phyloP scores from a whole-genome alignment of 2,888 invertebrate genomes.

The Gastracanthus pulcherrimus region DNA sequence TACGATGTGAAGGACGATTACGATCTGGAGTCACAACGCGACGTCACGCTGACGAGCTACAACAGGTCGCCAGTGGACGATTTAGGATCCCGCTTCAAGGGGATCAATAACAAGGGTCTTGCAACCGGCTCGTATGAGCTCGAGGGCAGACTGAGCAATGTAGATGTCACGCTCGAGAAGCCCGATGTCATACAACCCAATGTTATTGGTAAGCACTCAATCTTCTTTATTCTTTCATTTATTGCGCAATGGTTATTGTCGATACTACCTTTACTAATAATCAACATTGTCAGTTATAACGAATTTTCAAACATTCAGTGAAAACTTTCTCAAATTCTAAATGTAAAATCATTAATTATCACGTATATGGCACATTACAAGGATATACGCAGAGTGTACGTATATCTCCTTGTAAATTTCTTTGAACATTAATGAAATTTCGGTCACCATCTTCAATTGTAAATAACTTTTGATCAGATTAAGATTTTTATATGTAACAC shows the following conservation, averaged over 20 bases:
- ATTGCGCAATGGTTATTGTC: neutral
- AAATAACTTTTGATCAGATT: too few relatives aligned
- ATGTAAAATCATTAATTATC: too few relatives aligned
- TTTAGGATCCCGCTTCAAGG: neutral
- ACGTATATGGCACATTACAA: too few relatives aligned
- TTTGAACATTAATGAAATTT: too few relatives aligned
- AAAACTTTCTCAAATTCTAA: too few relatives aligned
- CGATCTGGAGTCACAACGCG: constrained; percentile 66
- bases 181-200: constrained; percentile 60
- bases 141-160: constrained; percentile 63
- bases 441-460: too few relatives aligned
- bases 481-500: too few relatives aligned
- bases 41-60: constrained; percentile 72
- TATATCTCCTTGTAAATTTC: too few relatives aligned
- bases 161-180: constrained; percentile 55
- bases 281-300: too few relatives aligned
- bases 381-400: too few relatives aligned
- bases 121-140: constrained; percentile 58
- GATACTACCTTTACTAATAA: too few relatives aligned
- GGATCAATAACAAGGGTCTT: constrained; percentile 39
- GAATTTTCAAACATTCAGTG: too few relatives aligned
- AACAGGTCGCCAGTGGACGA: constrained; percentile 58
- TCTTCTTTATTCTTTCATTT: neutral
- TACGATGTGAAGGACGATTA: constrained; percentile 71
- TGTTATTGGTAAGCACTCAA: constrained; percentile 62